A percentile compares a stretch with the other conserved stretches of the same genome.
Conservation (phyloP, 2,888 invertebrate genomes). For the Apotomis turbidana region DNA sequence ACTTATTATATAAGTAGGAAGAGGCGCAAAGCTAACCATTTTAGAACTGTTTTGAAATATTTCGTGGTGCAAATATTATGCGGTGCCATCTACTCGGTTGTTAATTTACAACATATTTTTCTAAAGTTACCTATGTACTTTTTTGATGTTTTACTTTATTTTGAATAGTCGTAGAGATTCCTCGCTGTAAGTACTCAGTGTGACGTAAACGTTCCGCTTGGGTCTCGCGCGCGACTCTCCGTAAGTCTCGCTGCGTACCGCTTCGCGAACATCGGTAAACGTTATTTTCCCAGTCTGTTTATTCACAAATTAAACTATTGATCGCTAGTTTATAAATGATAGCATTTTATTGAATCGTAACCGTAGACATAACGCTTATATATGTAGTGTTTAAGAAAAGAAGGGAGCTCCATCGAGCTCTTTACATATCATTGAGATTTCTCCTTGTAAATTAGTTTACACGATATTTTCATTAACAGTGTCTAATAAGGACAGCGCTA, state of each 20-base stretch:
- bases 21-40: slow-evolving; percentile 20
- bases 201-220: slow-evolving; percentile 31
- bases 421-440: slow-evolving; percentile 83
- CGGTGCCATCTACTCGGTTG: slow-evolving; percentile 81
- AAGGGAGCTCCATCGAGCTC: slow-evolving; percentile 79
- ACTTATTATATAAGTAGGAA: slow-evolving; percentile 25
- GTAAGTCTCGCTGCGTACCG: slow-evolving; percentile 51
- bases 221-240: slow-evolving; percentile 40
- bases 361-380: slow-evolving; percentile 78
- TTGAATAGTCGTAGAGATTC: slow-evolving; percentile 53
- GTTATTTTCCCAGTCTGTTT: slow-evolving; percentile 45
- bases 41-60: slow-evolving; percentile 54
- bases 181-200: slow-evolving; percentile 46
- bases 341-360: slow-evolving; percentile 71
- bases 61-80: slow-evolving; percentile 72
- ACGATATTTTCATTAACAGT: slow-evolving; percentile 63
- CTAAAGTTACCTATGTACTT: slow-evolving; percentile 65
- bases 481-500: slow-evolving; percentile 70
- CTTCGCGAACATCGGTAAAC: slow-evolving; percentile 46
- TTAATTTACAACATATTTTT: slow-evolving; percentile 73
- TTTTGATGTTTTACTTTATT: slow-evolving; percentile 42
- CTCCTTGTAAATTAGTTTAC: slow-evolving; percentile 78
- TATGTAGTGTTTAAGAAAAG: slow-evolving; percentile 75
- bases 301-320: slow-evolving; percentile 53
- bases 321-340: slow-evolving; percentile 69